phyloP scores from a whole-genome alignment of 2,888 invertebrate species.

The Agrilus biguttatus region DNA sequence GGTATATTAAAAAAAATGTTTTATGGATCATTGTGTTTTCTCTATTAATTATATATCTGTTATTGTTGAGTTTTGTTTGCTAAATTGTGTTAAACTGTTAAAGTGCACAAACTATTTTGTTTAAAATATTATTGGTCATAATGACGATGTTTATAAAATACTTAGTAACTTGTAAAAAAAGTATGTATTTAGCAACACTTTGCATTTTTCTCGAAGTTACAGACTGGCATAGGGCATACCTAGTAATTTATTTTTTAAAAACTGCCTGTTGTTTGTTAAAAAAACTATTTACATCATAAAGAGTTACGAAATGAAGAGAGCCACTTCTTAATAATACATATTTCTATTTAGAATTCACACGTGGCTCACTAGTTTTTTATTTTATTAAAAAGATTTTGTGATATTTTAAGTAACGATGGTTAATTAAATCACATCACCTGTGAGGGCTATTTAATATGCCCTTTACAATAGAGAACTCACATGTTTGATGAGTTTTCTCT shows the following conservation, averaged over 20 bases:
- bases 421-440: conserved; percentile 39
- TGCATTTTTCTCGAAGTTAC: too few relatives aligned
- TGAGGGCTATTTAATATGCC: conserved; percentile 26
- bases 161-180: not conserved
- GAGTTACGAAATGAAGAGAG: conserved; percentile 12
- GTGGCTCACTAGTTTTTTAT: conserved; percentile 38
- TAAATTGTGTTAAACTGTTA: conserved; percentile 8
- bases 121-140: too few relatives aligned
- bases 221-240: too few relatives aligned
- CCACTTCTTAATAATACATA: conserved; percentile 8
- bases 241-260: too few relatives aligned
- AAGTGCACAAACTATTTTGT: too few relatives aligned
- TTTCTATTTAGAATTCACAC: too few relatives aligned
- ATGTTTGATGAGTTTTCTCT: conserved; percentile 11
- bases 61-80: conserved; percentile 19
- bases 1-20: conserved; percentile 7
- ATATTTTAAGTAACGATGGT: conserved; percentile 41
- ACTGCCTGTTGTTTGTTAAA: too few relatives aligned
- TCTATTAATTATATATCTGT: conserved; percentile 14
- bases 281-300: conserved; percentile 2
- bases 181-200: too few relatives aligned
- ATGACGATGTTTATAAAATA: too few relatives aligned
- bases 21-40: conserved; percentile 7
- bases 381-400: conserved; percentile 41
- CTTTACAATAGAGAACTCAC: conserved; percentile 19